Evolutionary conservation across 2,113 vertebrate genomes (phyloP), one percentile per base, ranked within the genome.

Genomic region (Meles meles): DNA sequence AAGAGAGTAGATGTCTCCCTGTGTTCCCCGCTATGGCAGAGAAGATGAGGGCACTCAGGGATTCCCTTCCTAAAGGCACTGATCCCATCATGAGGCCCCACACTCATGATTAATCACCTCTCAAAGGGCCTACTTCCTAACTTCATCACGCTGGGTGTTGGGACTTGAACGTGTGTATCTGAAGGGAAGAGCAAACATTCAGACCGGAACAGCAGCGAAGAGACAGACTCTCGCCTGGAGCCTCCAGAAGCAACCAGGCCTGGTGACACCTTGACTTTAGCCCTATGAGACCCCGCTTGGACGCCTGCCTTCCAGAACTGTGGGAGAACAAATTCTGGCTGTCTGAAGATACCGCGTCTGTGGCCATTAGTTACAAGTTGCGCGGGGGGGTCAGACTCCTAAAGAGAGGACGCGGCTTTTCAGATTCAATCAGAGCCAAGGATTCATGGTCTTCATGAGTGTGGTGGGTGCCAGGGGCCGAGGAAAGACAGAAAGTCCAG

Each of bases 211-310:
- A 52, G 31, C 15, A 37, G 42, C 10, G 3, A 37, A 79, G 15
- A 17, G n/a, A 49, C 2, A 13, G 72, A 9, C 17, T 63, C 55
- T 79, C 12, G 17, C 63, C 47, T 5, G 1, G 18, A 37, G 92
- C 14, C 69, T 34, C 49, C 88, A n/a, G 34, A 2, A 79, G 21
- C 17, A 27, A 3, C 9, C 63, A 15, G 31, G 29, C 21, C 20
- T 18, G 34, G 61, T 17, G 21, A 10, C 1, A 0, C 7, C 31
- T 47, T 20, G 12, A 27, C 12, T 6, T 25, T 4, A 31, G 69
- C 31, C 42, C 37, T 1, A 0, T 2, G n/a, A 72, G 21, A 13
- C 1, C 6, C 31, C 2, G 3, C 21, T 6, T 0, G 2, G 49
- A 76, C 39, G 17, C 31, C 42, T 34, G 18, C 44, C 5, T 49